Evolutionary conservation across 2,797 vertebrate genomes (phyloP).

Genomic region (Megaceryle alcyon): DNA sequence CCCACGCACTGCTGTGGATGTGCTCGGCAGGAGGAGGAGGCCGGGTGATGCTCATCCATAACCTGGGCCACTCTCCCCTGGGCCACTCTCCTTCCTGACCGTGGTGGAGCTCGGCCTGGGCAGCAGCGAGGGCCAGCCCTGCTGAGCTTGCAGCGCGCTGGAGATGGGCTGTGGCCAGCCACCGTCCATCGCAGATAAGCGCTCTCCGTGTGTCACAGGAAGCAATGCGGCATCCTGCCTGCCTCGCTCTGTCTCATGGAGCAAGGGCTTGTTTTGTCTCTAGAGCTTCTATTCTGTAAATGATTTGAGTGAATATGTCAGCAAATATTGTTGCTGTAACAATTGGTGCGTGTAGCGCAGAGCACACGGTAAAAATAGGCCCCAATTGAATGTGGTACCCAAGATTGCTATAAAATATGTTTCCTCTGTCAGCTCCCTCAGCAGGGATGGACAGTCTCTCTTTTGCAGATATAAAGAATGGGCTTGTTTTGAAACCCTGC

Average conservation of each 20-base stretch:
- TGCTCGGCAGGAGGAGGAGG: background rate
- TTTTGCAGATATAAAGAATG: background rate
- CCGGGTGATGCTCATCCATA: rapidly evolving
- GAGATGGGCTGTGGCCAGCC: background rate
- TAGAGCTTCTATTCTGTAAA: background rate
- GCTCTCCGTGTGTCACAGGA: background rate
- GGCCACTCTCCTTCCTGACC: background rate
- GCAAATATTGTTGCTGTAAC: background rate
- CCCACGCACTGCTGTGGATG: rapidly evolving
- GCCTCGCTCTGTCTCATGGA: background rate
- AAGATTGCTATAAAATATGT: background rate
- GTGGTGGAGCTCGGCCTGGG: rapidly evolving
- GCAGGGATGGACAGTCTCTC: background rate
- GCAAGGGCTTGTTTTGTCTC: conserved; percentile 24
- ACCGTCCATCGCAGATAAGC: background rate
- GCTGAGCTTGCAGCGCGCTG: background rate
- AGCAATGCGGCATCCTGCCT: conserved; percentile 39
- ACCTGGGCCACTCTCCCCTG: background rate
- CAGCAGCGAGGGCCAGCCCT: background rate
- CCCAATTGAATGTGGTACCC: background rate
- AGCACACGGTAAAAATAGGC: background rate
- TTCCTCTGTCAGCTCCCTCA: conserved; percentile 28
- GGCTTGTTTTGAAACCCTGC: conserved; percentile 18
- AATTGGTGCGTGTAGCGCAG: background rate
- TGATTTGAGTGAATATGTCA: background rate